Evolutionary conservation across 1,140 invertebrate genomes (phyloP).

Genomic region (Macrotrachela quadricornifera): DNA sequence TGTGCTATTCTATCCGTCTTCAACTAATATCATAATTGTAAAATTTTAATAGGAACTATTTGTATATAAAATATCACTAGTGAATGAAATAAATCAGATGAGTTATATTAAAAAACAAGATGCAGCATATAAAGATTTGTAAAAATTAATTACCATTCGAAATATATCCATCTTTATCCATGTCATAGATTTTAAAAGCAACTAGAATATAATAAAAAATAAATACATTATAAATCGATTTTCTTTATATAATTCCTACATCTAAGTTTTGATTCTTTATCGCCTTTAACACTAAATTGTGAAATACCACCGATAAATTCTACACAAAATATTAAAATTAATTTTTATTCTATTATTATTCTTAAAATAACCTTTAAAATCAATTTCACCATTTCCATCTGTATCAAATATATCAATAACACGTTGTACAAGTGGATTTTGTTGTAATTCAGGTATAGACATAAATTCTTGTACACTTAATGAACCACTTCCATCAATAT

Average conservation of each 20-base stretch:
- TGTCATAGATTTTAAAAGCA: constrained; percentile 96
- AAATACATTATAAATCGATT: not conserved
- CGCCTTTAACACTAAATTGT: constrained; percentile 95
- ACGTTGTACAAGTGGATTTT: constrained; percentile 88
- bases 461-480: constrained; percentile 94
- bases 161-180: constrained; percentile 97
- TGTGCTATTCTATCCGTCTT: too few species aligned
- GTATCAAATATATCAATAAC: constrained; percentile 98
- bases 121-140: too few species aligned
- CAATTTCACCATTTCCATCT: constrained; percentile 90
- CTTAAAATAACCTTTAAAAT: constrained; percentile 53
- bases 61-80: too few species aligned
- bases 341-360: not conserved
- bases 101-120: too few species aligned
- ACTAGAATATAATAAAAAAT: constrained; percentile 31
- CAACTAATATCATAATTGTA: too few species aligned
- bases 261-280: constrained; percentile 85
- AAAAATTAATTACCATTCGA: constrained; percentile 71
- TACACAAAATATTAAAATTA: constrained; percentile 25
- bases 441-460: constrained; percentile 86
- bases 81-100: too few species aligned
- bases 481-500: constrained; percentile 89
- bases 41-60: too few species aligned
- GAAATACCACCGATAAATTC: constrained; percentile 97
- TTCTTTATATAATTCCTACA: constrained; percentile 33